Conservation (phyloP, 2,888 invertebrate species). For the Sphinx pinastri region DNA sequence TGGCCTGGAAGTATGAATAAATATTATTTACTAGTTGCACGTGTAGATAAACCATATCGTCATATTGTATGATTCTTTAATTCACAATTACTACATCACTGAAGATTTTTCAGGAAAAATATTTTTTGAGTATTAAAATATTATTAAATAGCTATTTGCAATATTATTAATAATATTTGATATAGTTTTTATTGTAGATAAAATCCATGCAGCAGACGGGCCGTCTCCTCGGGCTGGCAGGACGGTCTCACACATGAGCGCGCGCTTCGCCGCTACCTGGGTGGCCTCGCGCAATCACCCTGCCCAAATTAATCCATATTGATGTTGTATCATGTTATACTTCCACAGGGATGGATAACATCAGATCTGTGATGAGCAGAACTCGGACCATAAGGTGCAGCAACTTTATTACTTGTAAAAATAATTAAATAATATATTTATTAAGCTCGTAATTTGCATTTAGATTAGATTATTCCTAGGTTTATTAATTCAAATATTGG, state of each 20-base stretch:
- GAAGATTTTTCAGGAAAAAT: too few relatives aligned
- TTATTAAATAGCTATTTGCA: background rate
- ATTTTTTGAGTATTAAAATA: too few relatives aligned
- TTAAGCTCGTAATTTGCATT: too few relatives aligned
- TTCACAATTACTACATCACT: too few relatives aligned
- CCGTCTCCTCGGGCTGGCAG: conserved; percentile 27
- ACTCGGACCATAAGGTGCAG: background rate
- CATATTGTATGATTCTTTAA: too few relatives aligned
- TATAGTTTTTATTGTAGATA: background rate
- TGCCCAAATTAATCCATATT: conserved; percentile 26
- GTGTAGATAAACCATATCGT: too few relatives aligned
- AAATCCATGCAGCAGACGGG: conserved; percentile 27
- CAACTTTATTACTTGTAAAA: background rate
- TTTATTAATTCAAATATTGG: too few relatives aligned
- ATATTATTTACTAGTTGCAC: too few relatives aligned
- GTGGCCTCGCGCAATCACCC: conserved; percentile 41
- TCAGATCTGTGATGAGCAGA: conserved; percentile 11
- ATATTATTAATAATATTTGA: background rate
- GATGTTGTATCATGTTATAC: conserved; percentile 24
- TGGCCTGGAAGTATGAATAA: too few relatives aligned
- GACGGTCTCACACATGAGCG: conserved; percentile 21
- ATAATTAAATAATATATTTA: too few relatives aligned
- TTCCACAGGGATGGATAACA: conserved; percentile 21
- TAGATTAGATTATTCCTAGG: too few relatives aligned
- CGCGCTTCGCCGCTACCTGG: conserved; percentile 48